Evolutionary conservation across 2,113 vertebrate species (phyloP).

Genomic region (Vulpes lagopus): DNA sequence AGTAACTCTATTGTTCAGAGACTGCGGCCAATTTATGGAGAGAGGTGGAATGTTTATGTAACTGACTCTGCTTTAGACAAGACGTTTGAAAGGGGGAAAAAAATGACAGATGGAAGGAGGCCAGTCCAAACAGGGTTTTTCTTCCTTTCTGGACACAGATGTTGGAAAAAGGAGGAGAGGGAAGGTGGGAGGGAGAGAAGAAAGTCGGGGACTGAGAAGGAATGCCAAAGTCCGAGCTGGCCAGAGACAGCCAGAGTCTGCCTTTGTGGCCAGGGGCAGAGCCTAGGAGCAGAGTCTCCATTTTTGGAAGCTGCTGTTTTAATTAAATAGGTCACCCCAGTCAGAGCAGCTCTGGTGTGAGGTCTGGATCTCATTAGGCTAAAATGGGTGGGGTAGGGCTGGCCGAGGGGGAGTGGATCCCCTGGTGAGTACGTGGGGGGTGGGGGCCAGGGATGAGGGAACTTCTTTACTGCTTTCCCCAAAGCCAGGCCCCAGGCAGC

Average conservation of each 20-base stretch:
- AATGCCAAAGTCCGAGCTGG: conserved; percentile 56
- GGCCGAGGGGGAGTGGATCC: conserved; percentile 52
- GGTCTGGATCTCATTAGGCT: conserved; percentile 77
- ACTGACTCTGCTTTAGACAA: conserved; percentile 91
- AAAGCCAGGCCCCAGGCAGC: conserved; percentile 81
- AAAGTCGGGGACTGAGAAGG: conserved; percentile 47
- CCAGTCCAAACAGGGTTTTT: conserved; percentile 92
- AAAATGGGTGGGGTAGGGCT: conserved; percentile 69
- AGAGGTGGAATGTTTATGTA: conserved; percentile 93
- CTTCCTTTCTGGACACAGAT: conserved; percentile 93
- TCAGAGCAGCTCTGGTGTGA: conserved; percentile 60
- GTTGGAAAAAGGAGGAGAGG: conserved; percentile 84
- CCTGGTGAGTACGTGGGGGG: conserved; percentile 51
- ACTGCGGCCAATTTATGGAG: conserved; percentile 91
- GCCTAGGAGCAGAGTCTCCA: conserved; percentile 76
- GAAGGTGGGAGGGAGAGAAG: conserved; percentile 53
- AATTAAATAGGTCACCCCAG: conserved; percentile 90
- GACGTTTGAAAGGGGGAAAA: conserved; percentile 79
- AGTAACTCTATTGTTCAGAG: conserved; percentile 92
- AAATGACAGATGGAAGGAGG: conserved; percentile 86
- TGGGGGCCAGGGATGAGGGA: conserved; percentile 47
- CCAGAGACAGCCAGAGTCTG: conserved; percentile 77
- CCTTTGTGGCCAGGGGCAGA: conserved; percentile 76
- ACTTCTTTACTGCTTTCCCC: conserved; percentile 80
- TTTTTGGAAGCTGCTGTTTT: conserved; percentile 87